Evolutionary conservation across 2,888 invertebrate genomes (phyloP), one percentile per base, ranked within the genome.

Genomic region (Drosophila ustulata): DNA sequence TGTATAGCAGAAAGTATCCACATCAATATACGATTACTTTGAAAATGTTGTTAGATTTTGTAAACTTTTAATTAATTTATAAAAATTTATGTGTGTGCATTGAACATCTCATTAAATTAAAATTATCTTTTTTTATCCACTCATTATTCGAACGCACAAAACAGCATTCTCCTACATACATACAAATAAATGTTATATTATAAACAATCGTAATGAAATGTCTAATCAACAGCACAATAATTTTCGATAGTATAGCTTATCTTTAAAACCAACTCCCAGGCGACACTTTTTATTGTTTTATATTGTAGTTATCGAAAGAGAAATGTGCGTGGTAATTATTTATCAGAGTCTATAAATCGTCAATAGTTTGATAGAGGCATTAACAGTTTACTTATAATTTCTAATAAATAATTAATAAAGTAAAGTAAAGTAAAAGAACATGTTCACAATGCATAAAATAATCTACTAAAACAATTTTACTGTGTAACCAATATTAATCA

Each of bases 241-340:
- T 26, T 25, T 25, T 25, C 8, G 51, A 51, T 51, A 37, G 7
- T 32, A 18, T n/a, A 1, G 51, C 26, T 26, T 51, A 51, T 51
- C 51, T 5, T 51, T 3, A 9, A n/a, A 9, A 0, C 8, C 7
- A 23, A 3, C n/a, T 34, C 2, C 6, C 23, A 8, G n/a, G 34
- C 34, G n/a, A 3, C 13, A 41, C 1, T 18, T 41, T 41, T 18
- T 13, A 41, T 18, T 41, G 13, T 18, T 41, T 13, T 41, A 13
- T 41, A 41, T 13, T 7, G 3, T 2, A 18, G 13, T n/a, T 34
- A 34, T 34, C 2, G 34, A n/a, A 50, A 7, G 23, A 34, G 32
- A n/a, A 34, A 34, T 34, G n/a, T 25, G 23, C 11, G 6, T 37
- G 11, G n/a, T 37, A 37, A 37, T 37, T 37, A 37, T n/a, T 37